Base-by-base conservation (phyloP, 2,113 vertebrate species). In the Oostethus manadensis region DNA sequence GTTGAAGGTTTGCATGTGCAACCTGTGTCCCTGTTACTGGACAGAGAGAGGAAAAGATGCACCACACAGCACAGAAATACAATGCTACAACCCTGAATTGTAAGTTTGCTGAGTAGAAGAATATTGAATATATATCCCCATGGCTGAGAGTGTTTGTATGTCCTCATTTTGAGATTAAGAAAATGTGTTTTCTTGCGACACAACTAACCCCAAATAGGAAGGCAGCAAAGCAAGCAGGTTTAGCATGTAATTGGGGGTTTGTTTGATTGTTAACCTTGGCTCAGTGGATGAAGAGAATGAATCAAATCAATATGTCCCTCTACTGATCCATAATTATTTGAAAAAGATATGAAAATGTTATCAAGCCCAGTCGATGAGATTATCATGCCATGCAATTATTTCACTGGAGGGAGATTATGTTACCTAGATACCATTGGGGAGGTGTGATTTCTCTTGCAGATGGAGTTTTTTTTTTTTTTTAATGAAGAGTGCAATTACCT, bases 261-360 rank as follows among this genome's bases (percentile, higher is more conserved):
- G 91, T 92, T 89, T 93, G 93, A 94, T 95, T 89, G 94, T 97
- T 97, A 96, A 96, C 94, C 93, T 98, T 96, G 92, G 89, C 92
- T 92, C 89, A 87, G 90, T 87, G 90, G 89, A 90, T 88, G 92
- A 91, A 86, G 90, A 92, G 96, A 97, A 98, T 95, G 93, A 97
- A 94, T 95, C 91, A 95, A 95, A 96, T 95, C 95, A 95, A 95
- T 98, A 98, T 93, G 84, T 88, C 91, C 94, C 90, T 94, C 92
- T 90, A 91, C 92, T 96, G 94, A 95, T 97, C 93, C 93, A 94
- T 94, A 94, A 95, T 96, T 96, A 97, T 96, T 94, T 93, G 93
- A 95, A 94, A 42, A 90, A 94, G 92, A 96, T 93, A 97, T 97
- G 91, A 96, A 97, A 98, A 94, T 94, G 95, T 92, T 94, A 98